phyloP scores from a whole-genome alignment of 2,888 invertebrate genomes.

The Gari tellinella region DNA sequence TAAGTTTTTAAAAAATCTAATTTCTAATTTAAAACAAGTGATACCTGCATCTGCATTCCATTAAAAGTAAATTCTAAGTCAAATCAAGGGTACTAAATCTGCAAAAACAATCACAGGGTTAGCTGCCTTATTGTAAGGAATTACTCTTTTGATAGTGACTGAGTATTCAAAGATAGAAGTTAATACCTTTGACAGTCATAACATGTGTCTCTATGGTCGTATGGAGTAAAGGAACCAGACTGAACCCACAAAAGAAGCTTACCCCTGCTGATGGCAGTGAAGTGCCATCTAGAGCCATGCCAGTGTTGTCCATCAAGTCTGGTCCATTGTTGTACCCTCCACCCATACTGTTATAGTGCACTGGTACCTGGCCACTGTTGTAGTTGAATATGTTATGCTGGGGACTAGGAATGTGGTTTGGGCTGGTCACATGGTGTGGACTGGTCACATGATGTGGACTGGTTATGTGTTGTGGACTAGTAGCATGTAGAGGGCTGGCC shows the following conservation, averaged over 20 bases:
- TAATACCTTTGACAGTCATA: too few species aligned
- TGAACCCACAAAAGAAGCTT: conserved; percentile 9
- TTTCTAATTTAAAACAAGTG: too few species aligned
- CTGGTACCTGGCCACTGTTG: conserved; percentile 26
- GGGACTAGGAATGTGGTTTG: conserved; percentile 49
- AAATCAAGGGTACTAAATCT: too few species aligned
- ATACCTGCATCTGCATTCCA: too few species aligned
- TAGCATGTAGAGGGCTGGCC: conserved; percentile 36
- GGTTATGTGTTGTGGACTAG: conserved; percentile 31
- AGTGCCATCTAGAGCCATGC: conserved; percentile 33
- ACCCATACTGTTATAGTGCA: conserved; percentile 31
- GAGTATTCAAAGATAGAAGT: too few species aligned
- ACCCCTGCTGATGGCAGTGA: conserved; percentile 37
- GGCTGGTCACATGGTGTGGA: conserved; percentile 49
- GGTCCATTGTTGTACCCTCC: conserved; percentile 34
- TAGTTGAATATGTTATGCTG: conserved; percentile 43
- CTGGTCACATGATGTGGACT: conserved; percentile 55
- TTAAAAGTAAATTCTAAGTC: too few species aligned
- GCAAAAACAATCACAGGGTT: too few species aligned
- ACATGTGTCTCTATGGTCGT: too few species aligned
- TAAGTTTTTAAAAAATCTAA: too few species aligned
- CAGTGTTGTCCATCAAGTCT: conserved; percentile 35
- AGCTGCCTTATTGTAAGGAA: too few species aligned
- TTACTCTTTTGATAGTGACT: too few species aligned
- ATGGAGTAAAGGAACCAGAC: too few species aligned